These are phyloP conservation scores for Idaea dimidiata DNA, from an alignment of 2,888 invertebrate genomes.

Conservation along the genomic window DNA sequence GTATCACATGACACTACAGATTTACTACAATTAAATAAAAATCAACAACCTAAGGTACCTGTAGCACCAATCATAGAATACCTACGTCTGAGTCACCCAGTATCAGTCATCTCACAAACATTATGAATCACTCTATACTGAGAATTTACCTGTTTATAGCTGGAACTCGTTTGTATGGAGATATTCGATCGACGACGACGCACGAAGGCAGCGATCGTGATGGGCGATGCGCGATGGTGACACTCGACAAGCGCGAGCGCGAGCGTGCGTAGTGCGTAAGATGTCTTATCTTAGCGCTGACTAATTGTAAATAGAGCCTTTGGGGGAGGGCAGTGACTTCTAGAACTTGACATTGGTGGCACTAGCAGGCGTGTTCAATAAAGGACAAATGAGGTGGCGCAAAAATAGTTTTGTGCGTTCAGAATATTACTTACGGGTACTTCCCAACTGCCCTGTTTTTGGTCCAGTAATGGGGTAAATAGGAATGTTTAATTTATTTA, in stretches of 20 bases:
- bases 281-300: not conserved
- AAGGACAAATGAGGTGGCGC: too few species aligned
- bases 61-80: not conserved
- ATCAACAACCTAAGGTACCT: too few species aligned
- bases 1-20: too few species aligned
- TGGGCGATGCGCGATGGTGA: too few species aligned
- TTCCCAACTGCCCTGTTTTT: too few species aligned
- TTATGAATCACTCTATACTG: not conserved
- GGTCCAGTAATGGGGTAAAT: too few species aligned
- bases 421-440: too few species aligned
- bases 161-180: not conserved
- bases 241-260: too few species aligned
- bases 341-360: not conserved
- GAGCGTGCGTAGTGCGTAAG: not conserved
- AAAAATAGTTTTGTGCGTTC: too few species aligned
- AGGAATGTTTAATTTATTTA: too few species aligned
- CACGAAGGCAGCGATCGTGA: not conserved
- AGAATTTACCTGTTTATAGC: not conserved
- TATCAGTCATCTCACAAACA: not conserved
- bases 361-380: not conserved
- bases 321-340: not conserved
- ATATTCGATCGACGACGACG: not conserved
- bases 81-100: not conserved
- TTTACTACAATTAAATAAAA: too few species aligned
- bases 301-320: not conserved